Base-by-base conservation (phyloP, 2,888 invertebrate genomes). In the Luperina testacea region DNA sequence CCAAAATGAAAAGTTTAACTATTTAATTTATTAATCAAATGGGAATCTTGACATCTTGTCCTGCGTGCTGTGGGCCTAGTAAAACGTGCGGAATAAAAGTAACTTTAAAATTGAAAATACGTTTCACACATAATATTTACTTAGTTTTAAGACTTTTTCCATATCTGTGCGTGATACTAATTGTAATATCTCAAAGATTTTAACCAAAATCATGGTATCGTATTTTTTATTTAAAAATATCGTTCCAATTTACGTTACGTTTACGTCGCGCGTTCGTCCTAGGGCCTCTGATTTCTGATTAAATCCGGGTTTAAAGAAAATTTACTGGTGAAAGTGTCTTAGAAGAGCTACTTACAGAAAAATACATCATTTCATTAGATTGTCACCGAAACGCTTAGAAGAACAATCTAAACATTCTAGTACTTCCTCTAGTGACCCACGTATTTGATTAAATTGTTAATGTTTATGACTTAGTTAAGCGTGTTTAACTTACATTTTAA, bases 391-490 rank as follows among this genome's bases (percentile, higher is more conserved):
- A 32, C 13, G 15, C 24, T 24, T 24, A 32, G 24, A 15, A 32
- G 9, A 32, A 32, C 1, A 53, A 38, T 57, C n/a, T 59, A 59
- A 38, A 13, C n/a, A 70, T 71, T 71, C 65, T 74, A 63, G 63
- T 76, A 77, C 9, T 72, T 77, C n/a, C 5, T 53, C 45, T 63
- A 63, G 59, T 72, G 53, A 71, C 82, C 86, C 80, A 74, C 57
- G 17, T 75, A 38, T 82, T 71, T 27, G 42, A 72, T 74, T 75
- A 71, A 69, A 79, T 24, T 61, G 64, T 85, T 80, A 78, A 73
- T 75, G 69, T 74, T 63, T 83, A 84, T 89, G 86, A 89, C 89
- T 88, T 87, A 89, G 88, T 82, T 84, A 83, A 84, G 86, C 82
- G 81, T 83, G 74, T 82, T 81, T 79, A 53, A 82, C 67, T 77